Base-by-base conservation (phyloP, 2,113 vertebrate species). In the Poeciliopsis occidentalis region DNA sequence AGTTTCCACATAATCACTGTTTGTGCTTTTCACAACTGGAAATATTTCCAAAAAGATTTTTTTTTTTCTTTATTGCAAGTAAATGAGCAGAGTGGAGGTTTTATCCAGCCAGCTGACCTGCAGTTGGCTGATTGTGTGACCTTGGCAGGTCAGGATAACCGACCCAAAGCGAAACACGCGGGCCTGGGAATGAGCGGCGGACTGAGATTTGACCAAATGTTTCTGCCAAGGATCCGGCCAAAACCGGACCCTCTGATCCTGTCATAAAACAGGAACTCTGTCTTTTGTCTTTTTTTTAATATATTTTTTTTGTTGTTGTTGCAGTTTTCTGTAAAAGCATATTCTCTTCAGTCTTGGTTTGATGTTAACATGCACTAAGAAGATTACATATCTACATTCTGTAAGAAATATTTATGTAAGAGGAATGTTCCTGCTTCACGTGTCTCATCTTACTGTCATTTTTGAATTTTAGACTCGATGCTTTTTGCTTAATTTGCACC, bases 201-300 rank as follows among this genome's bases (percentile, higher is more conserved):
- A 64, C 64, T 73, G 37, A 73, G 80, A 89, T 62, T 79, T 87
- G 79, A 87, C 82, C 86, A 86, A 81, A 86, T 60, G 19, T 65
- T 84, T 84, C 60, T 79, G 67, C 76, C 34, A 39, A 83, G 64
- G 64, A 17, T 15, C 10, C 2, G 34, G 34, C 39, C 80, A 74
- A 64, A 82, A 80, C 73, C 64, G 34, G 34, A 34, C 8, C 12
- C 61, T 67, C 71, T 83, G 64, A 72, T 87, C 65, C 65, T 70
- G 80, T 76, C 78, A 84, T 78, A 79, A 68, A 75, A 82, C 37
- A 67, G n/a, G 61, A 83, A 73, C 61, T 64, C 76, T 75, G 85
- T 87, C 84, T 81, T 81, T 78, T 78, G 81, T 78, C 31, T 73
- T 78, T 13, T 64, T 75, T 10, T 24, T 19, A 27, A 1, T 27